These are phyloP conservation scores for Prinia subflava DNA, from an alignment of 2,113 vertebrate species.

Conservation along the genomic window DNA sequence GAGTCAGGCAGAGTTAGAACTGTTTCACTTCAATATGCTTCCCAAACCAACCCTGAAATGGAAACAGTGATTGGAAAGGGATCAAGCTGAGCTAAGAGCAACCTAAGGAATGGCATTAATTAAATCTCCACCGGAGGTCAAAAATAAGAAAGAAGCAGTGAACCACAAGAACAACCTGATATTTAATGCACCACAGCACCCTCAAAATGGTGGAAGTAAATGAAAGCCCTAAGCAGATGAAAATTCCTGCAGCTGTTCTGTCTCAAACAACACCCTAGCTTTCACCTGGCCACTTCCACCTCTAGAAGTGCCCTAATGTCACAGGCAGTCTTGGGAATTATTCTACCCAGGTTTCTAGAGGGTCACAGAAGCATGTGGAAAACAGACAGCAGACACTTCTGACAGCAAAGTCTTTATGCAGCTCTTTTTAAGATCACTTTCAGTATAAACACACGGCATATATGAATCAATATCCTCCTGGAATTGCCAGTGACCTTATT, in stretches of 20 bases:
- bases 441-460: neutral
- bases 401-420: neutral
- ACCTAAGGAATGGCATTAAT: slow-evolving; percentile 19
- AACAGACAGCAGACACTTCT: neutral
- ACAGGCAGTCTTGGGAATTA: neutral
- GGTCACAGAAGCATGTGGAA: neutral
- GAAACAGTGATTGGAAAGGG: neutral
- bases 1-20: neutral
- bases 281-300: neutral
- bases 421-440: neutral
- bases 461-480: neutral
- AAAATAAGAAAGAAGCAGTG: slow-evolving; percentile 10
- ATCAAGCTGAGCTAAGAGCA: neutral
- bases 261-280: accelerated
- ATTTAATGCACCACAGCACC: neutral
- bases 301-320: neutral
- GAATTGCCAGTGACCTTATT: neutral
- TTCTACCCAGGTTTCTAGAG: neutral
- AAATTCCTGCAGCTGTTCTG: neutral
- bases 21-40: neutral
- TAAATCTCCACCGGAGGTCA: neutral
- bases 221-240: neutral
- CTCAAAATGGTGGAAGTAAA: neutral
- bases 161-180: neutral
- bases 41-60: slow-evolving; percentile 27